Conservation (phyloP, 2,113 vertebrate genomes). For the Variabilichromis moorii region DNA sequence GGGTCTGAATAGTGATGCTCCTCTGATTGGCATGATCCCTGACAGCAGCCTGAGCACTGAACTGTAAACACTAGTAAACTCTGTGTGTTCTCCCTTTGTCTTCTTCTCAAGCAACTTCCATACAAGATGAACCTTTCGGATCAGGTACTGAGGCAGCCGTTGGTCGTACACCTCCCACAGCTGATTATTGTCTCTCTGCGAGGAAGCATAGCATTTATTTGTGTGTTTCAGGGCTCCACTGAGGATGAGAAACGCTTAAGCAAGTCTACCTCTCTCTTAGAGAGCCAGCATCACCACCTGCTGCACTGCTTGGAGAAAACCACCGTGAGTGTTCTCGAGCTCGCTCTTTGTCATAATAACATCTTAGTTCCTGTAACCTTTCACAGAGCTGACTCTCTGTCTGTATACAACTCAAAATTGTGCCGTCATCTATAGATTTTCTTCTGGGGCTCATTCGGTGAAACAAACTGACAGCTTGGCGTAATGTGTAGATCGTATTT, state of each 20-base stretch:
- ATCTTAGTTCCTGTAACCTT: background rate
- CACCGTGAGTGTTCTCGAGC: conserved; percentile 81
- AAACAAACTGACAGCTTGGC: background rate
- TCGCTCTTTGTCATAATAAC: background rate
- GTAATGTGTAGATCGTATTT: background rate
- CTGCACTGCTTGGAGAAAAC: conserved; percentile 99
- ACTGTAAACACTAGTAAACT: conserved; percentile 43
- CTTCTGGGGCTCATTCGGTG: background rate
- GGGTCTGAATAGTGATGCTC: background rate
- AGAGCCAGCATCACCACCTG: conserved; percentile 98
- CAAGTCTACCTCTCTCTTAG: conserved; percentile 86
- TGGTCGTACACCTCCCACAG: conserved; percentile 17
- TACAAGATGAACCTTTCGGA: conserved; percentile 74
- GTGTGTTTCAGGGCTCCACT: conserved; percentile 76
- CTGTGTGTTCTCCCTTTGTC: conserved; percentile 62
- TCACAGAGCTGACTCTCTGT: background rate
- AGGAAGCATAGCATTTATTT: background rate
- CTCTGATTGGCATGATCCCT: conserved; percentile 1
- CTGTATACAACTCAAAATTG: background rate
- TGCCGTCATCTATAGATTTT: background rate
- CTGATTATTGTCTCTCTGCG: background rate
- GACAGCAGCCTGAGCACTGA: background rate
- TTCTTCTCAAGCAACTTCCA: conserved; percentile 68
- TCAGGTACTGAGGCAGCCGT: conserved; percentile 61
- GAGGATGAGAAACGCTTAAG: conserved; percentile 82